Evolutionary conservation across 2,888 invertebrate species (phyloP), one percentile per base, ranked within the genome.

Genomic region (Lasioglossum marginatum): DNA sequence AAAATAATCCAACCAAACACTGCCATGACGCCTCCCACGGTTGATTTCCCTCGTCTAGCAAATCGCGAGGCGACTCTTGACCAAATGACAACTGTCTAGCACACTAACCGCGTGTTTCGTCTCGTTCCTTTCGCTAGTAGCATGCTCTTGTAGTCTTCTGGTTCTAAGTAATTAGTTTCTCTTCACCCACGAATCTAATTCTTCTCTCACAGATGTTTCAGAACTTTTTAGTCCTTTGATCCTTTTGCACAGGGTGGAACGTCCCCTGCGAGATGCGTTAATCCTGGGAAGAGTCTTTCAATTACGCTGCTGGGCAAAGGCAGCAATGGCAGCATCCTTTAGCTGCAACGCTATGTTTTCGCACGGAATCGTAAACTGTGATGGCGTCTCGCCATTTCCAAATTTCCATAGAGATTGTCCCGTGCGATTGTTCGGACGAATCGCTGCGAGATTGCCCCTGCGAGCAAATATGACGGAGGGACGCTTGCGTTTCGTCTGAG

Each of bases 31-130:
- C 79, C 66, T 79, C 80, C 80, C 77, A 74, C 83, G 37, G 57
- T 45, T 77, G 45, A 60, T 83, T 83, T 83, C 66, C 75, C 77
- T 77, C 57, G 72, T 68, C 77, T 12, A 45, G 66, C 31, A 63
- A 81, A 81, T 77, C 66, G 37, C 40, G 19, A 37, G 72, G 66
- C 77, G 45, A 48, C 48, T 73, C 57, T 16, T 43, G 68, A 75
- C n/a, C 27, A 72, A 86, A 81, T 52, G 37, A 63, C 66, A 40
- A 71, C 40, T 57, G 85, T 81, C 86, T 81, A 76, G 77, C 78
- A 43, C 68, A 34, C 66, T 60, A 19, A 8, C 66, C 66, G 66
- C 19, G 66, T 66, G 31, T 34, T 34, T 66, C 19, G 66, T 8
- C 66, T 6, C 19, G 34, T 31, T 66, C 34, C 66, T 66, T 66